Evolutionary conservation across 2,113 vertebrate species (phyloP).

Genomic region (Eurystomus gularis): DNA sequence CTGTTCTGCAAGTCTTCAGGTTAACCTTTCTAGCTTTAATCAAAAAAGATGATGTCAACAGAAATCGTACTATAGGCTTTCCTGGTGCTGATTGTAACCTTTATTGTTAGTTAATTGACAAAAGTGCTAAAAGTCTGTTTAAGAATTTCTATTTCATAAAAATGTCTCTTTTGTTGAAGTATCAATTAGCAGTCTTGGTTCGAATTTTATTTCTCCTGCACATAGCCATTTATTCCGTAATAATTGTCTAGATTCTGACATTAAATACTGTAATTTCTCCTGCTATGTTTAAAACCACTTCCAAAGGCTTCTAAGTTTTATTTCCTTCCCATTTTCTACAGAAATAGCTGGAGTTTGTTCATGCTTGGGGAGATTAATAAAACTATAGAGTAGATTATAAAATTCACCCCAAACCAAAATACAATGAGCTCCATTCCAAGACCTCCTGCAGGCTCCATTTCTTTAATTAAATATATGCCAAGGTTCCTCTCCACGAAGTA

Average conservation of each 20-base stretch:
- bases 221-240: slow-evolving; percentile 40
- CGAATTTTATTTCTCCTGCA: slow-evolving; percentile 51
- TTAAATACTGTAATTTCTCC: slow-evolving; percentile 60
- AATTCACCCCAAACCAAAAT: slow-evolving; percentile 62
- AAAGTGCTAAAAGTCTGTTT: slow-evolving; percentile 36
- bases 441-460: slow-evolving; percentile 54
- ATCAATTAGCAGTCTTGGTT: slow-evolving; percentile 48
- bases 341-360: slow-evolving; percentile 48
- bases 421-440: slow-evolving; percentile 45
- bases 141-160: slow-evolving; percentile 53
- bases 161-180: slow-evolving; percentile 54
- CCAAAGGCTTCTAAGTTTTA: slow-evolving; percentile 42
- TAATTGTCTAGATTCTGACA: slow-evolving; percentile 51
- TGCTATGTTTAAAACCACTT: slow-evolving; percentile 54
- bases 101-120: slow-evolving; percentile 55
- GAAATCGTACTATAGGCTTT: background rate
- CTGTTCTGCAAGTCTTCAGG: background rate
- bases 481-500: slow-evolving; percentile 45
- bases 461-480: slow-evolving; percentile 57
- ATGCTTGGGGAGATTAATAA: slow-evolving; percentile 54
- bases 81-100: background rate
- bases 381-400: slow-evolving; percentile 44
- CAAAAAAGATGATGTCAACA: slow-evolving; percentile 18
- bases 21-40: slow-evolving; percentile 34
- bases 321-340: slow-evolving; percentile 54